phyloP scores from a whole-genome alignment of 1,140 invertebrate genomes.

The Pseudomyrmex dendroicus region DNA sequence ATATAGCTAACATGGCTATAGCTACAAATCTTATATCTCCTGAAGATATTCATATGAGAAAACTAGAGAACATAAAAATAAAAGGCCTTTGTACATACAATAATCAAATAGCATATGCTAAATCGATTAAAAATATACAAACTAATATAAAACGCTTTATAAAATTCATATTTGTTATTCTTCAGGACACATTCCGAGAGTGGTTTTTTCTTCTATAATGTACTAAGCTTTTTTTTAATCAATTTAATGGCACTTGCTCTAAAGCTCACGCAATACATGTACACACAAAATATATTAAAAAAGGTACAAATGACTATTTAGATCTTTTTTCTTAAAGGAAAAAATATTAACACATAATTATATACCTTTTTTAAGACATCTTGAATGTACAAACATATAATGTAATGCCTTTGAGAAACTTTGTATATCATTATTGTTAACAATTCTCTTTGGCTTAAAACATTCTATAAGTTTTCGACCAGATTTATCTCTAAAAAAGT shows the following conservation, averaged over 20 bases:
- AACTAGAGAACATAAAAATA: not conserved
- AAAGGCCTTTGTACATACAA: not conserved
- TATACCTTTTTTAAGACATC: constrained; percentile 36
- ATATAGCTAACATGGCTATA: not conserved
- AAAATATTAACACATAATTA: not conserved
- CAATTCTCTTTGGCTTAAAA: constrained; percentile 64
- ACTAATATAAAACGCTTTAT: not conserved
- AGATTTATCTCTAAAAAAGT: constrained; percentile 49
- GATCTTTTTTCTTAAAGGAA: not conserved
- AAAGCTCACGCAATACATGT: constrained; percentile 59
- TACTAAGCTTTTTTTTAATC: constrained; percentile 29
- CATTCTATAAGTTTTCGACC: constrained; percentile 37
- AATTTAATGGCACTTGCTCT: constrained; percentile 68
- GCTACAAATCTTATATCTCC: too few species aligned
- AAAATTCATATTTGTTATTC: not conserved
- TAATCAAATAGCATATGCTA: constrained; percentile 6
- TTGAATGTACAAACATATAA: constrained; percentile 59
- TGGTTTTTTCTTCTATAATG: not conserved
- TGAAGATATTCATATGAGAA: not conserved
- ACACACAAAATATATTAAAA: constrained; percentile 41
- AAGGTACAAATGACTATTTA: constrained; percentile 13
- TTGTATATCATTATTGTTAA: constrained; percentile 62
- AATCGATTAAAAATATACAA: not conserved
- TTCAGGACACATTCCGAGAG: not conserved
- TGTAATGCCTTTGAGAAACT: constrained; percentile 62